phyloP scores from a whole-genome alignment of 2,797 vertebrate species.

The Bovichtus variegatus region DNA sequence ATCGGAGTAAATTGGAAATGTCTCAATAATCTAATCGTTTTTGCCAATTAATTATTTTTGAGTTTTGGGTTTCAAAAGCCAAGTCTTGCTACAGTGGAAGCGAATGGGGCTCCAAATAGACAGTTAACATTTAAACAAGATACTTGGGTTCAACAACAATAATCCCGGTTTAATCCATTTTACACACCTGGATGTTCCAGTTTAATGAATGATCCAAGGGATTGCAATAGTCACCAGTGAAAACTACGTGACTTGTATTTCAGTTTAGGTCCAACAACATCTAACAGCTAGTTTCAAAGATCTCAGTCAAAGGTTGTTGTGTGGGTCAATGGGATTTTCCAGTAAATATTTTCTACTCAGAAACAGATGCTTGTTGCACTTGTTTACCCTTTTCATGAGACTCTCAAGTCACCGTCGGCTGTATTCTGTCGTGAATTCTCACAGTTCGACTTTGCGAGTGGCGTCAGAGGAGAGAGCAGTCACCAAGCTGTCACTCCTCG shows the following conservation, averaged over 20 bases:
- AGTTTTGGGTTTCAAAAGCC: too few species aligned
- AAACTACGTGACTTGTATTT: neutral
- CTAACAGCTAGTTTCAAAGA: neutral
- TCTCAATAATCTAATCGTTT: too few species aligned
- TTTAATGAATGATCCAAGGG: neutral
- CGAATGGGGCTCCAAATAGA: neutral
- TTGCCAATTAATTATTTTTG: too few species aligned
- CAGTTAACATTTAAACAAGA: too few species aligned
- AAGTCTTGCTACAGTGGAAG: too few species aligned
- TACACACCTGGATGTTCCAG: neutral
- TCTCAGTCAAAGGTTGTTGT: neutral
- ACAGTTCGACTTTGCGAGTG: neutral
- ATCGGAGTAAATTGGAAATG: too few species aligned
- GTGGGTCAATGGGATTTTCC: neutral
- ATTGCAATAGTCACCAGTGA: neutral
- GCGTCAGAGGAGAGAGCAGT: neutral
- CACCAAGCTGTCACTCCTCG: neutral
- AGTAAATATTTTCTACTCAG: neutral
- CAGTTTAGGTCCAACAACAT: neutral
- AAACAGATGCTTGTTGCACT: neutral
- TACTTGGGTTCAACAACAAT: too few species aligned
- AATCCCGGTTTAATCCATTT: neutral
- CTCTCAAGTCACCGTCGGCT: neutral
- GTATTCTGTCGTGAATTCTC: neutral
- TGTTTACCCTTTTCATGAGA: neutral